phyloP scores from a whole-genome alignment of 2,888 invertebrate genomes.

The Drosophila nr. perissopoda region DNA sequence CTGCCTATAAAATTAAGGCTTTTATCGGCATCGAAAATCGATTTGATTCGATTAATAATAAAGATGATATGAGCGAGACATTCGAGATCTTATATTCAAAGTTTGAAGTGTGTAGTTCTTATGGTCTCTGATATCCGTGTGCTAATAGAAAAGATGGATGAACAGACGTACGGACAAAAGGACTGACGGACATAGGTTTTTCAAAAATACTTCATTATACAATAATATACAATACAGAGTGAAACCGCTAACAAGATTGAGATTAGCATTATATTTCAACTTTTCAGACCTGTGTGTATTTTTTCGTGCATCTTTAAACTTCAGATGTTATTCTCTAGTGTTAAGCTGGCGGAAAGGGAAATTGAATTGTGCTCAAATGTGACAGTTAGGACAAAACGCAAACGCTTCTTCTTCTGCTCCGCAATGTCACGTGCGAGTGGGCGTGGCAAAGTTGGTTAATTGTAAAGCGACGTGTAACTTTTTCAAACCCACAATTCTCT shows the following conservation, averaged over 20 bases:
- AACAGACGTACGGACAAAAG: not conserved
- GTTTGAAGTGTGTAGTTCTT: not conserved
- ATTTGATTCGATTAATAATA: not conserved
- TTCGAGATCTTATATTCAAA: not conserved
- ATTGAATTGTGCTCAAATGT: conserved; percentile 20
- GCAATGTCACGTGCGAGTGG: conserved; percentile 49
- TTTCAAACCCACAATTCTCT: conserved; percentile 46
- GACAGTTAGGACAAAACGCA: conserved; percentile 1
- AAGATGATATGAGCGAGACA: not conserved
- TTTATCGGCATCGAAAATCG: not conserved
- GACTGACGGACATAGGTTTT: not conserved
- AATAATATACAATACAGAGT: not conserved
- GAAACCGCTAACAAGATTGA: not conserved
- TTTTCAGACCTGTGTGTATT: not conserved
- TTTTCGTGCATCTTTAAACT: not conserved
- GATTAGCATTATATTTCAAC: not conserved
- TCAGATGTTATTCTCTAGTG: not conserved
- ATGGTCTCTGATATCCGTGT: not conserved
- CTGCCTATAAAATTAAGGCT: not conserved
- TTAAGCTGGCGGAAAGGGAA: conserved; percentile 4
- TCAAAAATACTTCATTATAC: not conserved
- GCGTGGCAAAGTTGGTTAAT: conserved; percentile 59
- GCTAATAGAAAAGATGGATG: not conserved
- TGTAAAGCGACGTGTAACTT: conserved; percentile 55
- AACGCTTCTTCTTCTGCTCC: conserved; percentile 1